Base-by-base conservation (phyloP, 2,888 invertebrate genomes). In the Caenorhabditis auriculariae region DNA sequence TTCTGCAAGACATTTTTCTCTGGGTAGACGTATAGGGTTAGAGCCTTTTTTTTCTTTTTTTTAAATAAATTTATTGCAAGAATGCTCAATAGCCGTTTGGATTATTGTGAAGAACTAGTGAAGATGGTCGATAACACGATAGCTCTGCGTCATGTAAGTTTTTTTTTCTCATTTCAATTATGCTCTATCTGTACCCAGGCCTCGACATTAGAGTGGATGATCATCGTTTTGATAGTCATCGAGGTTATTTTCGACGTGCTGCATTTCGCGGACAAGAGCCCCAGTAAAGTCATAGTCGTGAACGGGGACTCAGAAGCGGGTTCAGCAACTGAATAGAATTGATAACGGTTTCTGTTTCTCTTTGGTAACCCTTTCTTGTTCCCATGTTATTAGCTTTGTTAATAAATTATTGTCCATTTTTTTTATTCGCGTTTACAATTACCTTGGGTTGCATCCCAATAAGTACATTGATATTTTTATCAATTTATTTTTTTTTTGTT, bases 191-290 rank as follows among this genome's bases (percentile, higher is more conserved):
- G 12, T 45, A 17, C 26, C 12, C 55, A 73, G 73, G 72, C 94
- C 83, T 88, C 91, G 12, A 86, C 93, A 0, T 86, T 96, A 0
- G 96, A 96, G 83, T 92, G 93, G 92, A 93, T 95, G 90, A 93
- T 96, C 69, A 96, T 96, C 62, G 86, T 90, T 23, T 87, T 96
- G 37, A 96, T 96, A 84, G 88, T 93, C 87, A 90, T 94, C 0
- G 95, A 96, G 85, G 95, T 95, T 23, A 44, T 80, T 17, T 80
- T 78, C 57, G 79, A 77, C 49, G 32, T 66, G 19, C 66, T 67
- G 52, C 76, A 78, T 54, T 78, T 71, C 42, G 56, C 58, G 2
- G 62, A 71, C 35, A 54, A 53, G 3, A 15, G 37, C 2, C 69
- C 71, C 17, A 58, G 57, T 43, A 56, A 37, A 41, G 55, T 51